phyloP scores from a whole-genome alignment of 2,797 vertebrate species.

The Crenichthys baileyi region DNA sequence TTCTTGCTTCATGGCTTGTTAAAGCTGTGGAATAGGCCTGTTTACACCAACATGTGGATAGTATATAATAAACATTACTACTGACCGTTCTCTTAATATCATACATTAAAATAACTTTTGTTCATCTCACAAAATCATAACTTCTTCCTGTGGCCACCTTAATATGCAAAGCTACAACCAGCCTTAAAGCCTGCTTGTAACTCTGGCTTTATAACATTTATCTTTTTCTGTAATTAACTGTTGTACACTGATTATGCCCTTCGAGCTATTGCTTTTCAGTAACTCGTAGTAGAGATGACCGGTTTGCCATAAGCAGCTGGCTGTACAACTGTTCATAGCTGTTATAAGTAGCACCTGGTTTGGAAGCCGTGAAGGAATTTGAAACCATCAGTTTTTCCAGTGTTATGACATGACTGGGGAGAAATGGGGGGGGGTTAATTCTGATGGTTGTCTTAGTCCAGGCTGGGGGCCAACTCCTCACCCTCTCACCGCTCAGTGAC shows the following conservation, averaged over 20 bases:
- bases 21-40: neutral
- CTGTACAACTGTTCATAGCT: neutral
- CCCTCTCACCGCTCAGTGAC: constrained; percentile 53
- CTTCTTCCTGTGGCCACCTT: neutral
- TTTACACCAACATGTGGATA: neutral
- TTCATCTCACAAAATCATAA: neutral
- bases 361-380: constrained; percentile 9
- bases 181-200: constrained; percentile 22
- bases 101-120: neutral
- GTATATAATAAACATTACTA: neutral
- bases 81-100: neutral
- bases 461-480: constrained; percentile 62
- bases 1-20: neutral
- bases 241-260: neutral
- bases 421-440: constrained; percentile 33
- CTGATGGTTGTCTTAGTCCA: constrained; percentile 44
- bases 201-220: constrained; percentile 25
- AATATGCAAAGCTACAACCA: constrained; percentile 30
- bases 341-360: constrained; percentile 2
- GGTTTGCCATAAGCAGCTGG: neutral
- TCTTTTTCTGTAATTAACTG: constrained; percentile 19
- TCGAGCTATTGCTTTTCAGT: constrained; percentile 11
- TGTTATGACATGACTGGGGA: constrained; percentile 16
- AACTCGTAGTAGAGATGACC: neutral
- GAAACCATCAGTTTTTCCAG: constrained; percentile 11